Conservation (phyloP, 2,797 vertebrate genomes). For the Lagorchestes hirsutus region DNA sequence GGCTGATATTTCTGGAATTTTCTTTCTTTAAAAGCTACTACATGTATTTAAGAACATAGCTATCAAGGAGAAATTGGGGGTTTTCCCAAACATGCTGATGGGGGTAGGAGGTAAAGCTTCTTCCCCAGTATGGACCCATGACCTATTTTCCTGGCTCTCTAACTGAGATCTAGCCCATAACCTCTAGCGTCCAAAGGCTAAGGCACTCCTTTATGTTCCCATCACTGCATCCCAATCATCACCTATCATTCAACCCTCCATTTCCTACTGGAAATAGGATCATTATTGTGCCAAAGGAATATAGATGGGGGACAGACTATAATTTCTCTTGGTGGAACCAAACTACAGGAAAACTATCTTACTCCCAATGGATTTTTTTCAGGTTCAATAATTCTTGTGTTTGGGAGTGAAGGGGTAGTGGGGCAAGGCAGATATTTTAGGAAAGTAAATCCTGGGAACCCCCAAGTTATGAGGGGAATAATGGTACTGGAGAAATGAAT, state of each 20-base stretch:
- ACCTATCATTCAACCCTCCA: background rate
- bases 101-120: background rate
- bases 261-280: background rate
- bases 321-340: background rate
- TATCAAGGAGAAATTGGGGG: background rate
- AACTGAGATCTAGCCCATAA: background rate
- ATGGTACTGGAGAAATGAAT: too few species aligned
- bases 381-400: background rate
- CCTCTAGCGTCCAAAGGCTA: background rate
- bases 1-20: background rate
- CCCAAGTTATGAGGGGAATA: too few species aligned
- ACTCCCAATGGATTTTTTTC: background rate
- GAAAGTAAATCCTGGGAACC: too few species aligned
- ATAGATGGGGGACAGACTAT: background rate
- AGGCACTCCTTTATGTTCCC: background rate
- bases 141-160: background rate
- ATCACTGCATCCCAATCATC: background rate
- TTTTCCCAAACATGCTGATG: background rate
- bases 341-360: background rate
- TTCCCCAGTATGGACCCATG: background rate
- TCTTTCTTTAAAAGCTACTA: background rate
- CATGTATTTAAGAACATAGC: background rate
- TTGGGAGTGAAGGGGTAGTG: background rate
- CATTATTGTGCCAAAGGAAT: background rate
- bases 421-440: background rate